Percentiles rank a stretch among this genome's conserved stretches.
Evolutionary conservation across 2,888 invertebrate species (phyloP).

Genomic region (Nephrotoma guestfalica): DNA sequence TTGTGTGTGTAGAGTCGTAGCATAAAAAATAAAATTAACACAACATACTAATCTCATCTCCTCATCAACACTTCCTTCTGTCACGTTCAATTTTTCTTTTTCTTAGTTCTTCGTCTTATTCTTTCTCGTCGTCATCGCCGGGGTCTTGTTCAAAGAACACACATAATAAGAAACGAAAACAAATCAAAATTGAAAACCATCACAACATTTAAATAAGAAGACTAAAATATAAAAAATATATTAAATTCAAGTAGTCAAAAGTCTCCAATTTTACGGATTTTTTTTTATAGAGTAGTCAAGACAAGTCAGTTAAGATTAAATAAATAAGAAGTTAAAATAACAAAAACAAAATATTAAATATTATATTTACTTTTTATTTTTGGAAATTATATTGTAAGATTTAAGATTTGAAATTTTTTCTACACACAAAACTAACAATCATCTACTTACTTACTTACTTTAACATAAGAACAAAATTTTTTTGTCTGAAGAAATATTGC

Average conservation of each 20-base stretch:
- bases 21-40: background rate
- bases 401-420: background rate
- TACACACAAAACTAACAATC: background rate
- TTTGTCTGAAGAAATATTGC: background rate
- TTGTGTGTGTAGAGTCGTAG: background rate
- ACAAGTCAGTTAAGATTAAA: background rate
- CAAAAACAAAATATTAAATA: background rate
- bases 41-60: background rate
- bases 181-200: background rate
- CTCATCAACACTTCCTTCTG: background rate
- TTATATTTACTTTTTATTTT: background rate
- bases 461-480: background rate
- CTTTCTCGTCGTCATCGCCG: background rate
- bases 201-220: background rate
- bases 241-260: slow-evolving; percentile 1
- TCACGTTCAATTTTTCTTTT: background rate
- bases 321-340: background rate
- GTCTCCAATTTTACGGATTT: slow-evolving; percentile 1
- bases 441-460: background rate
- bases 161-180: background rate
- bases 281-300: slow-evolving; percentile 1
- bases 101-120: background rate
- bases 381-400: background rate
- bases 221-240: background rate
- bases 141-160: background rate